Base-by-base conservation (phyloP, 2,888 invertebrate genomes). In the Parapristionchus giblindavisi region DNA sequence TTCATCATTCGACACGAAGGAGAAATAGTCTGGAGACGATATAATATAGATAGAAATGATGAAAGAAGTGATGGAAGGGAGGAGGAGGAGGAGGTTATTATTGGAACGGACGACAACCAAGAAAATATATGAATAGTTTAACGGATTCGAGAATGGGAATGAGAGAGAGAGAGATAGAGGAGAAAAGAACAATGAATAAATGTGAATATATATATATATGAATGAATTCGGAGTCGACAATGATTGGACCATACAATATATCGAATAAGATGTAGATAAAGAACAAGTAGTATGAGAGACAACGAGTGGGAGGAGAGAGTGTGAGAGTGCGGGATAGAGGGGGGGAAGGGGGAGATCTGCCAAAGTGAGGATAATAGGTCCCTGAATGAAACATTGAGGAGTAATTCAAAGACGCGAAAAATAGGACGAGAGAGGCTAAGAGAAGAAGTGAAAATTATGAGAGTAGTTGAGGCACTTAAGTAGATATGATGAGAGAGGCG, bases 391-490 rank as follows among this genome's bases (percentile, higher is more conserved):
- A 65, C 63, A 65, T 65, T 43, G 52, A 52, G 36, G 27, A 36
- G 34, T 40, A 48, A 48, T 11, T 14, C 48, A 48, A 11, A 21
- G 21, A 48, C 48, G 43, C 29, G 43, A 48, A 32, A 61, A 21
- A 65, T 17, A 43, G 43, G 29, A 48, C 32, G 63, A 43, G 43
- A 24, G 38, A 27, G 8, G 65, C 21, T n/a, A 51, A 48, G 32
- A 34, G 51, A 34, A 38, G 51, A 51, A 34, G 52, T 34, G 34
- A 48, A 68, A 68, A 40, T 65, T 65, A 65, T 65, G 63, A 40
- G 68, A 68, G 38, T 68, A 68, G 68, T 68, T 68, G 68, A 68
- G 68, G 68, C 68, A 68, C 38, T 68, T 68, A 68, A 52, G 68
- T n/a, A n/a, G 68, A 68, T 52, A 68, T 51, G 51, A 52, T 52